Conservation (phyloP, 2,113 vertebrate species). For the Drymodes brunneopygia region DNA sequence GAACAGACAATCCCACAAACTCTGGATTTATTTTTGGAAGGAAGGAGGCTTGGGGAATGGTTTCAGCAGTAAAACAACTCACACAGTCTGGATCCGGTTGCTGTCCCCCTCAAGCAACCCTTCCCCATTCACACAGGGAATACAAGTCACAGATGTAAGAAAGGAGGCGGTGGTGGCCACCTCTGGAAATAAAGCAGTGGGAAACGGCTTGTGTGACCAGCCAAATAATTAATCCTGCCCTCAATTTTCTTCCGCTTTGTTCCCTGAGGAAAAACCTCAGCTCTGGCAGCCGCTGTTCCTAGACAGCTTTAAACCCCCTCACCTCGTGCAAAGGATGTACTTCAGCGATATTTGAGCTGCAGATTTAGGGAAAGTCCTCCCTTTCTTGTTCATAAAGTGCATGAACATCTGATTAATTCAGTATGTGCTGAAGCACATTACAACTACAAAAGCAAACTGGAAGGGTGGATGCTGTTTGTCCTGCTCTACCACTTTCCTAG, state of each 20-base stretch:
- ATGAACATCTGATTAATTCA: neutral
- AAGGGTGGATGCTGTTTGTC: constrained; percentile 10
- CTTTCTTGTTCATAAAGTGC: neutral
- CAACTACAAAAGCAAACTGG: neutral
- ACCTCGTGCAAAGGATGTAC: neutral
- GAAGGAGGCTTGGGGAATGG: neutral
- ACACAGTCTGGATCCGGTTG: fast-evolving
- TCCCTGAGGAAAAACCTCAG: neutral
- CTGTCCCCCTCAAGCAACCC: neutral
- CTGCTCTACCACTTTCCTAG: constrained; percentile 27
- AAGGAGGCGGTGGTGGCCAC: neutral
- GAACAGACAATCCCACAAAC: neutral
- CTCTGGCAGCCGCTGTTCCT: neutral
- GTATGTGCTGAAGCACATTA: neutral
- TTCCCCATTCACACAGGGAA: neutral
- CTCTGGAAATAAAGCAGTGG: neutral
- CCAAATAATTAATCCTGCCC: neutral
- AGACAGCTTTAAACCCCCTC: neutral
- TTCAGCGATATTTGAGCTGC: neutral
- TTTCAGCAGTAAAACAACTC: neutral
- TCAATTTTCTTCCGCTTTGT: neutral
- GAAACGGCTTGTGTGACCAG: neutral
- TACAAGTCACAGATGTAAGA: neutral
- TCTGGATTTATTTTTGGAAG: neutral
- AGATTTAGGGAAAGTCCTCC: neutral